Evolutionary conservation across 2,797 vertebrate genomes (phyloP), one percentile per base, ranked within the genome.

Genomic region (Poecilia gillii): DNA sequence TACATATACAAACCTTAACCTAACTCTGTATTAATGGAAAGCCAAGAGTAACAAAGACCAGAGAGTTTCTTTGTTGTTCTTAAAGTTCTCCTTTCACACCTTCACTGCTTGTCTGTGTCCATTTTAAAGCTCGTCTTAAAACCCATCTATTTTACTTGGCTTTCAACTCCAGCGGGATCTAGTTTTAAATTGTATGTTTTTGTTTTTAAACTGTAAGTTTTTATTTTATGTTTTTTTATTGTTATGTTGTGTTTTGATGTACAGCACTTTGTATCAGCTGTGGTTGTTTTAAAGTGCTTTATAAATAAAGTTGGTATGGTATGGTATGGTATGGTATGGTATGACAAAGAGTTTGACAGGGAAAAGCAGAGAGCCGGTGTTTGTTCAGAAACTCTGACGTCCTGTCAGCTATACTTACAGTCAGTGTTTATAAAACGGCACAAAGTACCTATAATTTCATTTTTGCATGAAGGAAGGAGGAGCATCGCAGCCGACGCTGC

Each of bases 401-500:
- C 39, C 39, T 43, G 39, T 70, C 68, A 70, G 41, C 41, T n/a
- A 14, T 12, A 28, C 25, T 70, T 45, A 70, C 25, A 45, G 68
- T 70, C 25, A 70, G 23, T n/a, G 12, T 68, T 84, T 79, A 74
- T 71, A 85, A 81, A 88, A 84, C 28, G 51, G 76, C 78, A 81
- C 76, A 81, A 85, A 84, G 64, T 80, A 75, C 62, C 47, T 31
- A 64, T 86, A 86, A 89, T 85, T 85, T 70, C 78, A 80, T 68
- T 55, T 55, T 77, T 51, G 86, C 85, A 74, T 77, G 57, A 75
- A 85, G 84, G 72, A 70, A 70, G 68, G 41, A 45, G 41, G 11
- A 45, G n/a, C 41, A 70, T 70, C 41, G 6, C 41, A 70, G 68
- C 39, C 9, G 12, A 11, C 25, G 66, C 25, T 13, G 25, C 39